Base-by-base conservation (phyloP, 2,113 vertebrate species). In the Spea bombifrons region DNA sequence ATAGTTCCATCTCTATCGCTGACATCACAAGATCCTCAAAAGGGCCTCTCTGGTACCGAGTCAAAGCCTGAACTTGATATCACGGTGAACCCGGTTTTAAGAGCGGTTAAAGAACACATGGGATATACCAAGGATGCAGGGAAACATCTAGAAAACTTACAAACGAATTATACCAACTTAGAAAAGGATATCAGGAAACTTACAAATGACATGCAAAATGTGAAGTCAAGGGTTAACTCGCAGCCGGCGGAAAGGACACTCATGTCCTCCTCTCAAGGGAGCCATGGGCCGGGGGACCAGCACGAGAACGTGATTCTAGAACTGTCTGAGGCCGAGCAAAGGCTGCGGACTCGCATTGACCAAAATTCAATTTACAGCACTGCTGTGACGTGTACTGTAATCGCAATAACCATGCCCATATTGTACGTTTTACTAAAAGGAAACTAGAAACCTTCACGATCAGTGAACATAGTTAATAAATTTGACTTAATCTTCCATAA, bases 381-480 rank as follows among this genome's bases (percentile, higher is more conserved):
- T 0, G 86, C 92, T 3, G 70, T 96, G 59, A 93, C 92, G 0
- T 97, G 92, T 17, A 87, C 90, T 0, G 73, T 92, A 1, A 85
- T 96, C 44, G 91, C 94, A 7, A 15, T 94, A 82, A 87, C 90
- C 0, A 66, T 98, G 7, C 93, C 95, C 6, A 83, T 94, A 0
- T 86, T 98, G n/a, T 99, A 95, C 78, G 3, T 96, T 76, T 84
- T 99, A 45, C 90, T 98, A 43, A 94, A 88, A 84, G 89, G 92
- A 46, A 92, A 86, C 82, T 94, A 90, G 84, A 76, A 49, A 4
- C 43, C 45, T 50, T 16, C 15, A 59, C 30, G 2, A 30, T 30
- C 30, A 30, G 30, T 30, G 30, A 30, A 30, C 30, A 30, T 30
- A 30, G 30, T 30, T 30, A 30, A 30, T 30, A 30, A 30, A 30